phyloP scores from a whole-genome alignment of 2,888 invertebrate species.

The Bombylius discolor region DNA sequence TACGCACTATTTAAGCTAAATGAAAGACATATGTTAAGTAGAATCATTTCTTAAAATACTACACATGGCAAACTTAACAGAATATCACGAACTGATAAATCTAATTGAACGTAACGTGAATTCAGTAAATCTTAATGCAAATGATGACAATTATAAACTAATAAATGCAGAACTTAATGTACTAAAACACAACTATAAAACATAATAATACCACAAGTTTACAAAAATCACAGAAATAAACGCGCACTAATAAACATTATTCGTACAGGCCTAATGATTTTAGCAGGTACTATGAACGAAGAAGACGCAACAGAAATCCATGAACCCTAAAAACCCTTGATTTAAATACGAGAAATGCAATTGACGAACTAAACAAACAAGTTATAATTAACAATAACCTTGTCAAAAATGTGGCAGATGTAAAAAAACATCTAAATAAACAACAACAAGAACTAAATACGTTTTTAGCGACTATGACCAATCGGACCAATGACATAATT shows the following conservation, averaged over 20 bases:
- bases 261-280: background rate
- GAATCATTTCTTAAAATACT: background rate
- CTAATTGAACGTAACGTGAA: background rate
- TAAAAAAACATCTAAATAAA: background rate
- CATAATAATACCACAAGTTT: background rate
- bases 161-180: background rate
- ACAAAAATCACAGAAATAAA: background rate
- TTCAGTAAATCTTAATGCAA: background rate
- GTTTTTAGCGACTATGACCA: background rate
- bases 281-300: constrained; percentile 1
- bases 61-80: background rate
- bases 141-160: background rate
- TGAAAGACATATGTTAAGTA: too few species aligned
- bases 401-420: background rate
- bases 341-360: background rate
- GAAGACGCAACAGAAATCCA: background rate
- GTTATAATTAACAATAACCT: background rate
- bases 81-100: background rate
- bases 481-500: background rate
- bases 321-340: background rate
- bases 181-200: background rate
- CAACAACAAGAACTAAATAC: background rate
- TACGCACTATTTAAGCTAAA: too few species aligned
- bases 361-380: background rate
- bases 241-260: background rate